Evolutionary conservation across 2,113 vertebrate species (phyloP), one percentile per base, ranked within the genome.

Genomic region (Dolichotis patagonum): DNA sequence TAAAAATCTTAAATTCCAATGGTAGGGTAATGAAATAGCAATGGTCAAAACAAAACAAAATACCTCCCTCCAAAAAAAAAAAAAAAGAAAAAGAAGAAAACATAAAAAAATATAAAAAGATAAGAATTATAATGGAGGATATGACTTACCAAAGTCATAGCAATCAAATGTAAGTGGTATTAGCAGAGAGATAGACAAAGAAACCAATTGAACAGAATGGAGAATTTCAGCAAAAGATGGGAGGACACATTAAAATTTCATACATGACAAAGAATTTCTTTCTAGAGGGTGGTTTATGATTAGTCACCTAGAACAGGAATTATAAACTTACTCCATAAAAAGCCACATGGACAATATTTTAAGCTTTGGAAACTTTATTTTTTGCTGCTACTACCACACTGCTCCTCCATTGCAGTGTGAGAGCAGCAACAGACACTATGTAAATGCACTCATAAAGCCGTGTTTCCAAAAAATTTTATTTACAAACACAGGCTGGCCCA

Each of bases 1-100:
- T 97, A 92, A 93, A 97, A 95, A 86, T 88, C 81, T 97, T 85
- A 94, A 82, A 73, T 97, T 96, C 75, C 69, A 96, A 83, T 73
- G 58, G 88, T 65, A 95, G 73, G 32, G 20, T 82, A 94, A 94
- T 94, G 85, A 78, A 28, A 96, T 22, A 58, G 75, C n/a, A 85
- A 88, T 5, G 89, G 43, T 6, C 24, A 92, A 91, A 67, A 71
- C 24, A 92, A 91, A 67, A 71, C 89, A 80, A 24, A 71, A 69
- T 85, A 75, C 54, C 7, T 54, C 54, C 71, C 71, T 22, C 22
- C 73, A 24, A 75, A 86, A 3, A 38, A 19, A 9, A 41, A 17
- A 20, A 20, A 5, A 43, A 43, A 22, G 19, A 75, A 78, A 12
- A 54, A 54, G 16, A 17, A 54, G 16, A 75, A 28, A 14, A 11